Percentiles rank a stretch among this genome's conserved stretches.
Evolutionary conservation across 2,797 vertebrate genomes (phyloP).

Genomic region (Micromesistius poutassou): DNA sequence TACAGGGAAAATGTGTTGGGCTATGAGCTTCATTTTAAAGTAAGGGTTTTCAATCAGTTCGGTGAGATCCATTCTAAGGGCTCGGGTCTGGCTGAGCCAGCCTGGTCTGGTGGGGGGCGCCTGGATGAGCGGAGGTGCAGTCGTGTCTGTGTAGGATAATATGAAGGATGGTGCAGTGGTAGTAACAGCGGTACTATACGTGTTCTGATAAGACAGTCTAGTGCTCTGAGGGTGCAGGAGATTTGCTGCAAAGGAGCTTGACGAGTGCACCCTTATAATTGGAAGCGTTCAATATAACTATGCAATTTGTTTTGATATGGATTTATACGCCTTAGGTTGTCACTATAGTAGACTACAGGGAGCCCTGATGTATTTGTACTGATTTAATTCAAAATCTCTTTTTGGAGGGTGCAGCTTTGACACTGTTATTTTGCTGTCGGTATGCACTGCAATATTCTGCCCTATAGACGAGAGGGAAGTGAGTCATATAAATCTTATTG

Average conservation of each 20-base stretch:
- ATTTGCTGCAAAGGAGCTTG: background rate
- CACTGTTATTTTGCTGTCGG: background rate
- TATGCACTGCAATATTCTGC: background rate
- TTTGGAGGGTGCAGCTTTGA: background rate
- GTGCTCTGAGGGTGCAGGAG: background rate
- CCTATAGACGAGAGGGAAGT: background rate
- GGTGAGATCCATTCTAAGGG: background rate
- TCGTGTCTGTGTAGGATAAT: background rate
- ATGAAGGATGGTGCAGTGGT: background rate
- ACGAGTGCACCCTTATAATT: background rate
- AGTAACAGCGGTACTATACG: background rate
- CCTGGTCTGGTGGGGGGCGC: background rate
- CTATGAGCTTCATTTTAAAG: background rate
- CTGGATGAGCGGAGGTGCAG: background rate
- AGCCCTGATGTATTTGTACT: background rate
- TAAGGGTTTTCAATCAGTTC: background rate
- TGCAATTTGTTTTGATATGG: background rate
- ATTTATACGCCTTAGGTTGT: background rate
- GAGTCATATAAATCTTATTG: background rate
- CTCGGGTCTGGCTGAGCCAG: background rate
- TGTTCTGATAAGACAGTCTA: background rate
- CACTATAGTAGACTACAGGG: background rate
- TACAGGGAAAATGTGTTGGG: background rate
- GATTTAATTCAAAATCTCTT: background rate
- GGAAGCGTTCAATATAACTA: background rate